These are phyloP conservation scores for Rhagoletis zephyria DNA, from an alignment of 1,140 invertebrate species.

Conservation along the genomic window DNA sequence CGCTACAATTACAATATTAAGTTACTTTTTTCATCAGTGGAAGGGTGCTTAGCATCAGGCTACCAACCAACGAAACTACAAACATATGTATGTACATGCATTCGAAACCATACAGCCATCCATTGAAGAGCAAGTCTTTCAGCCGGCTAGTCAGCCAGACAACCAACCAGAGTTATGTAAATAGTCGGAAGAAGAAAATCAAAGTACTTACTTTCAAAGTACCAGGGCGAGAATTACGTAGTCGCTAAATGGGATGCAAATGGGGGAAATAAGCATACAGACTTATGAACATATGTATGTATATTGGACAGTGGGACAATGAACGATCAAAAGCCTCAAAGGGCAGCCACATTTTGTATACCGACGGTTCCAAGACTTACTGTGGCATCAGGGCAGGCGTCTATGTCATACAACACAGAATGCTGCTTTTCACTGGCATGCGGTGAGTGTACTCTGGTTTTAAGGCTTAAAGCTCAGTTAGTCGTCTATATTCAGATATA, in stretches of 20 bases:
- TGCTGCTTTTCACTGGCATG: too few relatives aligned
- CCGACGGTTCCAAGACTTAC: too few relatives aligned
- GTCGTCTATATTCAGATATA: too few relatives aligned
- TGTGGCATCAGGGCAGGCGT: too few relatives aligned
- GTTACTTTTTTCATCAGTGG: conserved; percentile 62
- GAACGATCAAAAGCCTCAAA: too few relatives aligned
- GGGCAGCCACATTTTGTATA: too few relatives aligned
- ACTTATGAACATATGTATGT: not conserved
- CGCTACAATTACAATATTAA: conserved; percentile 73
- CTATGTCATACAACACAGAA: too few relatives aligned
- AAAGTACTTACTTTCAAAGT: conserved; percentile 4
- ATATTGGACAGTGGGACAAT: not conserved
- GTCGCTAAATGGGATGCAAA: conserved; percentile 7
- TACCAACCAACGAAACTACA: not conserved
- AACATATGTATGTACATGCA: not conserved
- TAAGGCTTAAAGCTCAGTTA: too few relatives aligned
- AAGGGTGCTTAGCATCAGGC: not conserved
- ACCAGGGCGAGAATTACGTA: conserved; percentile 48
- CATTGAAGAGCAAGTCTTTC: not conserved
- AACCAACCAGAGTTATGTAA: conserved; percentile 22
- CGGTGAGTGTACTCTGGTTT: too few relatives aligned
- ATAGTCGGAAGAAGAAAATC: not conserved
- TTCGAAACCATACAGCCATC: not conserved
- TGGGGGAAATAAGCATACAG: not conserved
- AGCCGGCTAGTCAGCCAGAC: not conserved